A percentile compares a stretch with the other conserved stretches of the same genome.
Evolutionary conservation across 2,888 invertebrate species (phyloP).

Genomic region (Ferdinandea cuprea): DNA sequence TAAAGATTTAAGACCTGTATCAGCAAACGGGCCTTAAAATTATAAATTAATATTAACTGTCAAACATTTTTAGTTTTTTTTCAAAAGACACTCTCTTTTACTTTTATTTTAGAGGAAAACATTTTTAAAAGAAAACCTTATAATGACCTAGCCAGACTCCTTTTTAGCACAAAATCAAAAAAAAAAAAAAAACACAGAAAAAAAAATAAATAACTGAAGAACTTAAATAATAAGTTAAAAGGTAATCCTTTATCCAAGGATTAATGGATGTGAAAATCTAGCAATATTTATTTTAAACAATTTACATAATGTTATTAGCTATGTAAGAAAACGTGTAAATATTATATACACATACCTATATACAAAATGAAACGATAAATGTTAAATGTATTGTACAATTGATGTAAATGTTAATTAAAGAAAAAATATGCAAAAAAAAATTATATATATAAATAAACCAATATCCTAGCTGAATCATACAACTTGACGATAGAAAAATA

Average conservation of each 20-base stretch:
- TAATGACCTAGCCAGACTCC: constrained; percentile 12
- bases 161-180: constrained; percentile 9
- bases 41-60: too few species aligned
- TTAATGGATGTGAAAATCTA: constrained; percentile 65
- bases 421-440: constrained; percentile 16
- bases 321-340: constrained; percentile 71
- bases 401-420: constrained; percentile 48
- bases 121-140: not conserved
- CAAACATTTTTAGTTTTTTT: too few species aligned
- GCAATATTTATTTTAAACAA: constrained; percentile 71
- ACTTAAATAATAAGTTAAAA: constrained; percentile 13
- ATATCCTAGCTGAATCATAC: constrained; percentile 50
- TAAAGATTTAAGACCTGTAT: too few species aligned
- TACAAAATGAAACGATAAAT: constrained; percentile 67
- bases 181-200: not conserved
- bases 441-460: constrained; percentile 20
- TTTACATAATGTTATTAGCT: constrained; percentile 73
- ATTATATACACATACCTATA: constrained; percentile 72
- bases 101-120: not conserved
- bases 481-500: constrained; percentile 26
- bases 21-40: too few species aligned
- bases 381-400: constrained; percentile 71
- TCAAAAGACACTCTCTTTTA: constrained; percentile 1
- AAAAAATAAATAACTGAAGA: constrained; percentile 5
- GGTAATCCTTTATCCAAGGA: constrained; percentile 51